Base-by-base conservation (phyloP, 2,113 vertebrate species). In the Calypte anna region DNA sequence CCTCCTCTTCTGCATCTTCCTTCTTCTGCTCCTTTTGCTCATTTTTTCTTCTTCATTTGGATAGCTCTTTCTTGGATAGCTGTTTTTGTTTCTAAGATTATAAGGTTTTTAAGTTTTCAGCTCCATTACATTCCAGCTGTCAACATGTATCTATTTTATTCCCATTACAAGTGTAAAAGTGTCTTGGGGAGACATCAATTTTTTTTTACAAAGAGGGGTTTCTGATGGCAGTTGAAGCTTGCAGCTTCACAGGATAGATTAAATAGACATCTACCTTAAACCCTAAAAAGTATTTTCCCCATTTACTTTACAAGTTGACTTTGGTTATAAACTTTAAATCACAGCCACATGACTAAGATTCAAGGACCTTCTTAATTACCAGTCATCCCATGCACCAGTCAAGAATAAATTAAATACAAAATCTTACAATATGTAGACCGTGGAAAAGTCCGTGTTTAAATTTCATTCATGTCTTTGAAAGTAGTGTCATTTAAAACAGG, bases 1-100 rank as follows among this genome's bases (percentile, higher is more conserved):
- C 16, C 17, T n/a, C 4, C n/a, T 69, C 8, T 3, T 25, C 13
- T 3, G n/a, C 3, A 5, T 57, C 7, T 14, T 70, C 1, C 28
- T 82, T 6, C 14, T 70, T 1, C 15, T 43, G 5, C 11, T 23
- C 1, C 30, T 59, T 9, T 11, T 53, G 6, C 7, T 54, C 2
- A 6, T 3, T 64, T 58, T 5, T 63, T 27, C 7, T 51, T 43
- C 46, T 43, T 36, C 40, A 16, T 53, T 63, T 46, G 38, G 8
- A 57, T 73, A 62, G 11, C 7, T 75, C 5, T 62, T 31, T 53
- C 46, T 54, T 63, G 50, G 3, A 31, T 25, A 44, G 2, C 2
- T 68, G 23, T 7, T 53, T 73, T 46, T 63, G 12, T 46, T 69
- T 46, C 77, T 72, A 55, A 40, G 50, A 61, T 40, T 40, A 40